Conservation (phyloP, 2,113 vertebrate genomes). For the Python bivittatus region DNA sequence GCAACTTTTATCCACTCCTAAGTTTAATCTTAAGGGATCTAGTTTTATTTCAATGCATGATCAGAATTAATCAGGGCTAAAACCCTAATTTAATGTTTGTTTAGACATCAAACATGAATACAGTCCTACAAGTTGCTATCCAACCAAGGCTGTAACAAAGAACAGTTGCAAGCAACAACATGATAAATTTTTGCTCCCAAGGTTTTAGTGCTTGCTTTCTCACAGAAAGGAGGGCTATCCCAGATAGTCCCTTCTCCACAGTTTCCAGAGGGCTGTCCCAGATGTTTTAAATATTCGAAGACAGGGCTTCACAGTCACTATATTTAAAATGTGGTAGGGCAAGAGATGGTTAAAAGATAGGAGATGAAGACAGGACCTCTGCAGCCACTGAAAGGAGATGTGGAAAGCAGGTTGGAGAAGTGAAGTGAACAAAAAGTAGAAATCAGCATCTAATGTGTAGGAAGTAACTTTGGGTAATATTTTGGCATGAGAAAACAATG, state of each 20-base stretch:
- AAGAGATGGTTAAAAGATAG: neutral
- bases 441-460: neutral
- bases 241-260: too few relatives aligned
- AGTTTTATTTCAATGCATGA: neutral
- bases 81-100: neutral
- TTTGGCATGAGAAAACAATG: neutral
- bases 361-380: neutral
- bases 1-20: neutral
- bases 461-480: neutral
- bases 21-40: neutral
- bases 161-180: neutral
- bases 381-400: neutral
- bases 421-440: too few relatives aligned
- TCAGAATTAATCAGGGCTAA: neutral
- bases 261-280: neutral
- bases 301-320: neutral
- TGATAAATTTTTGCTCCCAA: neutral
- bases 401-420: neutral
- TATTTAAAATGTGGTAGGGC: neutral
- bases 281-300: neutral
- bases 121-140: neutral
- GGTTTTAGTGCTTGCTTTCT: neutral
- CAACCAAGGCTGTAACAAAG: neutral
- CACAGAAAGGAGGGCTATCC: neutral
- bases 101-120: neutral